Evolutionary conservation across 1,140 invertebrate genomes (phyloP), one percentile per base, ranked within the genome.

Genomic region (Listronotus oregonensis): DNA sequence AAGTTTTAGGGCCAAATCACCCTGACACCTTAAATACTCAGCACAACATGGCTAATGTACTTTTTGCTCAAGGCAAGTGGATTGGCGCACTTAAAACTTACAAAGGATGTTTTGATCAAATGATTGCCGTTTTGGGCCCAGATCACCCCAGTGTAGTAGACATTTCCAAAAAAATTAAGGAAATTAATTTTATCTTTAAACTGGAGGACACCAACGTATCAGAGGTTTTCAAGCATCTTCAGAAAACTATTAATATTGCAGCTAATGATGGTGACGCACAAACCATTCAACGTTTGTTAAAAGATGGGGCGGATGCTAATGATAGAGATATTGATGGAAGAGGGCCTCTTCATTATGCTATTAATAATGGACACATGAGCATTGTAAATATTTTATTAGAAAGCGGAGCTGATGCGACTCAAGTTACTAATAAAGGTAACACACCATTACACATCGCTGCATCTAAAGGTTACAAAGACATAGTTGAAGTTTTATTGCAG

Each of bases 341-440:
- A 17, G 72, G 74, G 9, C 77, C 82, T 11, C 69, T 85, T 7
- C 82, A 37, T 37, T 37, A 5, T 12, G 34, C 34, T 37, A 7
- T 37, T 12, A 37, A 10, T 12, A 37, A 8, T 37, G 34, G 11
- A 8, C 8, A 37, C 11, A 12, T 37, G 8, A 12, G 11, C 8
- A 37, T 37, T 9, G 34, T 37, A 37, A 37, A 37, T 9, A 12
- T 12, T 37, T 37, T 37, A 12, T 8, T 37, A 37, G 8, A 37
- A 37, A 37, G 8, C 8, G 34, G 34, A 37, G 34, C 34, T 37
- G 34, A 37, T 37, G 8, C 7, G 2, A 37, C 34, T 1, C 34
- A 37, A 37, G 34, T 37, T 37, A 37, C 8, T 37, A 37, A 37
- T 37, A 9, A 37, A 37, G 34, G 34, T 10, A 12, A 37, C 11